A percentile compares a stretch with the other conserved stretches of the same genome.
These are phyloP conservation scores for Atrichornis clamosus DNA, from an alignment of 2,113 vertebrate species.

Conservation along the genomic window DNA sequence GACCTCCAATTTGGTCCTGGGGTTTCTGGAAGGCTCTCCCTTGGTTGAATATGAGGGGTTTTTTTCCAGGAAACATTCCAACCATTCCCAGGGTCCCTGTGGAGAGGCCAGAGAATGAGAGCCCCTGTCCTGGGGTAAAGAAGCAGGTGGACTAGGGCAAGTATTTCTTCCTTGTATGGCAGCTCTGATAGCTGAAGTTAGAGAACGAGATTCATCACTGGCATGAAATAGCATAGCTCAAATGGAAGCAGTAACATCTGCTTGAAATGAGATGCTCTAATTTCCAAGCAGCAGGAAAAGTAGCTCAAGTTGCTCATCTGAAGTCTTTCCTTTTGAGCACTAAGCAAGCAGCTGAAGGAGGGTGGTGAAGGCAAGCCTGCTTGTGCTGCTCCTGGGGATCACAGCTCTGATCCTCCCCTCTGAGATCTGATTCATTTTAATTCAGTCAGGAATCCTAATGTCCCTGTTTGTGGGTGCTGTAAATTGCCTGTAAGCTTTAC, in stretches of 20 bases:
- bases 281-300: constrained; percentile 14
- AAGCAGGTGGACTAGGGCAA: background rate
- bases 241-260: background rate
- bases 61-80: background rate
- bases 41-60: background rate
- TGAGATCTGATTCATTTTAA: background rate
- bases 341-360: background rate
- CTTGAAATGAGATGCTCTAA: background rate
- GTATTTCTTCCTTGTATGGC: background rate
- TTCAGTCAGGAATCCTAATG: background rate
- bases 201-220: background rate
- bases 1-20: background rate
- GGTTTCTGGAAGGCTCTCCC: background rate
- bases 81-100: background rate
- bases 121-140: background rate
- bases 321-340: background rate
- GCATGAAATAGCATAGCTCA: background rate
- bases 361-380: background rate
- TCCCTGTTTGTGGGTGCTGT: background rate
- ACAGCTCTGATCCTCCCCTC: background rate
- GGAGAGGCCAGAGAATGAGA: background rate
- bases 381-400: background rate
- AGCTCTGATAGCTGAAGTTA: background rate
- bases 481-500: background rate
- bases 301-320: background rate